These are phyloP conservation scores for Seriola rivoliana DNA, from an alignment of 2,113 vertebrate genomes.

Conservation along the genomic window DNA sequence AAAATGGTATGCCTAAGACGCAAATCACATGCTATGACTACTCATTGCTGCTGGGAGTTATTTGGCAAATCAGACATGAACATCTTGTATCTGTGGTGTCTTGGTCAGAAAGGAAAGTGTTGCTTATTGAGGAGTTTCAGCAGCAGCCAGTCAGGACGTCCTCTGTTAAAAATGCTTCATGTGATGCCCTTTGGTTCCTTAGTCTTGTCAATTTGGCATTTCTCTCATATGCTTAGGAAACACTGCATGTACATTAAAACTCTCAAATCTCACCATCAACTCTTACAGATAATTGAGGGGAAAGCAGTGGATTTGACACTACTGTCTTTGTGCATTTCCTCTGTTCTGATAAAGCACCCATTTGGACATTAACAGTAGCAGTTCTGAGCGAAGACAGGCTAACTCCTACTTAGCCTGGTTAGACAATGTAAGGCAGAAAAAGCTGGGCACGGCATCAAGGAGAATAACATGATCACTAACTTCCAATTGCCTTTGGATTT, in stretches of 20 bases:
- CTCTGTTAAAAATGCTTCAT: conserved; percentile 31
- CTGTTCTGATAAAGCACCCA: conserved; percentile 64
- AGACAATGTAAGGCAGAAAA: conserved; percentile 60
- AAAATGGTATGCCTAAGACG: background rate
- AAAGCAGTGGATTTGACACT: background rate
- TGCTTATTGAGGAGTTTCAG: conserved; percentile 24
- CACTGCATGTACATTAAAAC: conserved; percentile 42
- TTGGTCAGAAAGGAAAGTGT: conserved; percentile 13
- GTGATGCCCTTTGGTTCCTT: conserved; percentile 48
- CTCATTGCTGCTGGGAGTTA: conserved; percentile 38
- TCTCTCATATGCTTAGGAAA: conserved; percentile 29
- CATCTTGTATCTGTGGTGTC: conserved; percentile 14
- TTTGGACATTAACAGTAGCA: conserved; percentile 25
- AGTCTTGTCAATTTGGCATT: conserved; percentile 59
- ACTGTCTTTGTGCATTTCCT: conserved; percentile 18
- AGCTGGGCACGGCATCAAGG: conserved; percentile 23
- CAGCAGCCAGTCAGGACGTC: conserved; percentile 13
- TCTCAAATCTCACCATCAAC: conserved; percentile 15
- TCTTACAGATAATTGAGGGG: conserved; percentile 2
- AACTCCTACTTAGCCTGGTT: conserved; percentile 29
- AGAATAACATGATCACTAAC: conserved; percentile 20
- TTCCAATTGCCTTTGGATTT: conserved; percentile 34
- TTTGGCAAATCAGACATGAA: conserved; percentile 64
- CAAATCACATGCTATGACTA: conserved; percentile 36
- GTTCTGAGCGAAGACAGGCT: conserved; percentile 33